phyloP scores from a whole-genome alignment of 2,113 vertebrate species.

The Ceuthmochares aereus region DNA sequence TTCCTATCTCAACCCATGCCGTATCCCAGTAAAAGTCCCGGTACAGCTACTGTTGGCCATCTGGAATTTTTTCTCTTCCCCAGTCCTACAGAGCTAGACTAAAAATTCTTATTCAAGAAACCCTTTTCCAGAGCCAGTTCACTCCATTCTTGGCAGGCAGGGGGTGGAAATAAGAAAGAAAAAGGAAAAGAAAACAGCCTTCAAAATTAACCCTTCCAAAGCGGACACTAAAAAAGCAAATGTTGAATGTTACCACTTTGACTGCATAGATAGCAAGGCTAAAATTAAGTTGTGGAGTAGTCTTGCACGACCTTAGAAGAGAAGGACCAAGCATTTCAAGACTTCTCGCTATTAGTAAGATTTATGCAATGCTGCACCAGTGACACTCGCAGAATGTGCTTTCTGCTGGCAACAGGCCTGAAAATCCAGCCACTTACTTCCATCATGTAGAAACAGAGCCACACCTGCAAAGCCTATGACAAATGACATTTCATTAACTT shows the following conservation, averaged over 20 bases:
- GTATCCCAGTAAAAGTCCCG: neutral
- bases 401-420: slow-evolving; percentile 45
- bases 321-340: slow-evolving; percentile 53
- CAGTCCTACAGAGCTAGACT: neutral
- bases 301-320: slow-evolving; percentile 41
- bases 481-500: slow-evolving; percentile 87
- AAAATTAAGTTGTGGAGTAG: slow-evolving; percentile 18
- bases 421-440: slow-evolving; percentile 36
- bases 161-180: neutral
- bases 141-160: neutral
- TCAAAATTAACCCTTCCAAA: neutral
- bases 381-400: slow-evolving; percentile 45
- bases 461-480: slow-evolving; percentile 84
- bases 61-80: slow-evolving; percentile 3
- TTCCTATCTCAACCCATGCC: neutral
- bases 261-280: neutral
- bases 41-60: neutral
- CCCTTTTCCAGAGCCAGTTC: neutral
- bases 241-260: neutral
- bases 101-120: neutral
- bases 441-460: slow-evolving; percentile 75
- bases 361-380: slow-evolving; percentile 27
- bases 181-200: neutral
- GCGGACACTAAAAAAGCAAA: neutral
- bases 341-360: slow-evolving; percentile 20